phyloP scores from a whole-genome alignment of 2,113 vertebrate species.

The Phyllostomus hastatus region DNA sequence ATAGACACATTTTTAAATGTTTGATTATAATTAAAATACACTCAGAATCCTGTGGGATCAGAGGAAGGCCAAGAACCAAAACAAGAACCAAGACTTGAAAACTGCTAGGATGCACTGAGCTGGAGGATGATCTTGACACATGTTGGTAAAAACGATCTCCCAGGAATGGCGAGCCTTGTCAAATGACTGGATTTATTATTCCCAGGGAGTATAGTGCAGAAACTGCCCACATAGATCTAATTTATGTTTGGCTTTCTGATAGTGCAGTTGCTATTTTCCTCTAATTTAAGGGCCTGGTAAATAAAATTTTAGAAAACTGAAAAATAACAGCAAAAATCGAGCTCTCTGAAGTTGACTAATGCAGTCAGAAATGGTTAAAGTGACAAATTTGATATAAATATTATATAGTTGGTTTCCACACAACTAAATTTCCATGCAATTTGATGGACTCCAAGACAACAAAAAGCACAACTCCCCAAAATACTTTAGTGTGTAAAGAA shows the following conservation, averaged over 20 bases:
- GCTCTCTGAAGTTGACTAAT: background rate
- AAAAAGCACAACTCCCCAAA: background rate
- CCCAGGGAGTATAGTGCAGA: background rate
- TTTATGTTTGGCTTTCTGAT: background rate
- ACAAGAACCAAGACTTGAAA: background rate
- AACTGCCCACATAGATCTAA: background rate
- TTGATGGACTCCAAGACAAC: background rate
- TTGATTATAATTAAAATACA: background rate
- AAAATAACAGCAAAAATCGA: background rate
- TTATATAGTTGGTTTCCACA: background rate
- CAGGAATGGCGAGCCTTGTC: background rate
- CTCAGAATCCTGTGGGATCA: background rate
- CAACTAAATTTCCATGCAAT: conserved; percentile 3
- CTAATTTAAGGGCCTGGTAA: background rate
- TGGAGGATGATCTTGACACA: background rate
- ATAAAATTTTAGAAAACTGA: background rate
- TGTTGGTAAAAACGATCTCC: conserved; percentile 15
- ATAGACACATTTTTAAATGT: background rate
- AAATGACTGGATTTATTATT: background rate
- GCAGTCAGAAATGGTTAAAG: background rate
- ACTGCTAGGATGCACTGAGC: background rate
- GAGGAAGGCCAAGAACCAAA: background rate
- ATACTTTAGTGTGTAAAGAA: background rate
- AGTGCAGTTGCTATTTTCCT: background rate
- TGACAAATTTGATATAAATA: background rate